phyloP scores from a whole-genome alignment of 2,797 vertebrate species.

The Masticophis lateralis region DNA sequence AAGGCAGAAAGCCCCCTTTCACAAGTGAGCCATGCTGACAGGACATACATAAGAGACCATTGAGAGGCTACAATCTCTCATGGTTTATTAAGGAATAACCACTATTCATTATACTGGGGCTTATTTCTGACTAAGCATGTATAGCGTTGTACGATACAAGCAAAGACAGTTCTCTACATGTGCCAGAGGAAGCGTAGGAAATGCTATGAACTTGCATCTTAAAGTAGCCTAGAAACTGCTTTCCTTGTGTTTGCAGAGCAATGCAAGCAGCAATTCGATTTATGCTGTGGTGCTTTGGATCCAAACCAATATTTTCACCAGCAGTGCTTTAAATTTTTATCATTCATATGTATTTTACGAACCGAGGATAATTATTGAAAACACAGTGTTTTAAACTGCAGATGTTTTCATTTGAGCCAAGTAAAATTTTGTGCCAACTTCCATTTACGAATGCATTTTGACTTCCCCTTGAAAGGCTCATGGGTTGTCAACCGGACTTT shows the following conservation, averaged over 20 bases:
- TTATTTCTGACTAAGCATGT: not conserved
- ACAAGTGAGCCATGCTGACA: not conserved
- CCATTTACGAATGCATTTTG: conserved; percentile 31
- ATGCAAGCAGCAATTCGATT: not conserved
- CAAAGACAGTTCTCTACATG: not conserved
- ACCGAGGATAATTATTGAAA: not conserved
- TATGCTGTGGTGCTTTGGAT: conserved; percentile 14
- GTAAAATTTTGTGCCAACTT: conserved; percentile 3
- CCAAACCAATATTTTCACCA: conserved; percentile 33
- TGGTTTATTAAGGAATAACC: not conserved
- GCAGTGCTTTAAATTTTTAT: conserved; percentile 21
- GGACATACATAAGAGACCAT: not conserved
- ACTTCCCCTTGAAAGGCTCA: not conserved
- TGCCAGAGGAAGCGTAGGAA: not conserved
- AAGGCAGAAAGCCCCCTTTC: not conserved
- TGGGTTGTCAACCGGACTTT: not conserved
- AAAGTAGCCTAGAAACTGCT: not conserved
- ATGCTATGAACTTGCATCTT: not conserved
- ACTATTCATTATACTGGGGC: not conserved
- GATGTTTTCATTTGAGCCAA: conserved; percentile 5
- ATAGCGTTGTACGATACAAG: not conserved
- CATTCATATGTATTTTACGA: not conserved
- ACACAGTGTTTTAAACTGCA: not conserved
- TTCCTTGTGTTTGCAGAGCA: not conserved
- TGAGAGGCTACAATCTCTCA: not conserved